Base-by-base conservation (phyloP, 1,140 invertebrate genomes). In the Cataglyphis hispanica region DNA sequence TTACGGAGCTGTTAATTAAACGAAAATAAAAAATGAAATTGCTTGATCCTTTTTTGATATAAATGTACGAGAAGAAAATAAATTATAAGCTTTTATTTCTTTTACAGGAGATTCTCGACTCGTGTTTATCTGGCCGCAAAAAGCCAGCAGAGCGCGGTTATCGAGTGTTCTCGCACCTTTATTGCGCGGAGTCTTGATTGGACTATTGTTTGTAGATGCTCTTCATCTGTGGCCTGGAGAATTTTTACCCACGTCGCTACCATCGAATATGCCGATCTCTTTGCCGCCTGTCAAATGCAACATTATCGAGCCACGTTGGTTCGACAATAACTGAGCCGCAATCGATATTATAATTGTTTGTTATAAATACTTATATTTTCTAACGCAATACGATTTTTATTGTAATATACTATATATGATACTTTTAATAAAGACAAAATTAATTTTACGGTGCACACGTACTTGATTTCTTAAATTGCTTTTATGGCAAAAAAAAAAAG, bases 191-290 rank as follows among this genome's bases (percentile, higher is more conserved):
- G 53, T 93, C 11, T 72, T 95, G 8, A 74, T 90, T 11, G 92
- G 92, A 27, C 75, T 93, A 1, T 76, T 95, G 4, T 89, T 86
- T 13, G 70, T 93, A 16, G 91, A 93, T 19, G 90, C 91, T 0
- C 58, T 94, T 66, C 92, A 94, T 25, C 63, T 95, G 13, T 94
- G 94, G 94, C 94, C 94, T 8, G 94, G 94, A 34, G 93, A 94
- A 92, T 94, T 93, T 85, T 84, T 94, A 50, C 94, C 94, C 0
- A 92, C 87, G 1, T 83, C 85, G 6, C 27, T 94, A 10, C 93
- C 94, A 0, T 86, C 86, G 0, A 89, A 81, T 8, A 87, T 69
- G 46, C 83, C 92, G 7, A 66, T 88, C 0, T 91, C 93, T 25
- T 77, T 91, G 19, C 91, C 92, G 16, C 93, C 92, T 1, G 70